Evolutionary conservation across 2,113 vertebrate species (phyloP).

Genomic region (Stegostoma tigrinum): DNA sequence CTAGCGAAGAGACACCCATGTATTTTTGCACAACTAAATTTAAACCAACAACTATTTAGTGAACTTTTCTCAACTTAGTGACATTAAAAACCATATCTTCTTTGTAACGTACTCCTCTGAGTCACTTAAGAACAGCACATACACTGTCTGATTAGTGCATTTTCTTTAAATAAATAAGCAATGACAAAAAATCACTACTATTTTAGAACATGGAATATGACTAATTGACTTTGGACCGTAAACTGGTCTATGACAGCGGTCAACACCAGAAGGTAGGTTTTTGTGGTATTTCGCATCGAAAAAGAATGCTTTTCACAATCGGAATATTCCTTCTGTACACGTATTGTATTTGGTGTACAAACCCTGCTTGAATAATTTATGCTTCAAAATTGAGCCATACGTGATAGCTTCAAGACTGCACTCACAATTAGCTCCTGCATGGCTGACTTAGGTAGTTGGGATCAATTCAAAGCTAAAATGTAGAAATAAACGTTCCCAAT

Average conservation of each 20-base stretch:
- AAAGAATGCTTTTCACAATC: neutral
- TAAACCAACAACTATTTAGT: neutral
- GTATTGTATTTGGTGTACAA: neutral
- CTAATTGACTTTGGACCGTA: neutral
- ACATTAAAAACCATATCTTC: conserved; percentile 10
- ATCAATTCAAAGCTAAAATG: neutral
- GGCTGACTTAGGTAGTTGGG: neutral
- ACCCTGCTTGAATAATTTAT: neutral
- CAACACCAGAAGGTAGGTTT: conserved; percentile 4
- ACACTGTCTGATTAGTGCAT: conserved; percentile 33
- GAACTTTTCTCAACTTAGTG: conserved; percentile 17
- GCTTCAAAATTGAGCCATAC: neutral
- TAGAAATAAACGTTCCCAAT: neutral
- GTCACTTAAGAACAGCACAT: conserved; percentile 23
- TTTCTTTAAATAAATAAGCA: conserved; percentile 34
- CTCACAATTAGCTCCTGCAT: neutral
- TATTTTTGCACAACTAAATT: conserved; percentile 32
- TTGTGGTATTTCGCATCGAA: neutral
- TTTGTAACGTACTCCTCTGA: conserved; percentile 23
- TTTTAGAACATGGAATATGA: conserved; percentile 18
- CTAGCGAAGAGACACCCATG: neutral
- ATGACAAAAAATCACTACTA: neutral
- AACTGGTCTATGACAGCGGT: neutral
- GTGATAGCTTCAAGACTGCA: neutral
- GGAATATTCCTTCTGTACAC: conserved; percentile 6